A percentile compares a stretch with the other conserved stretches of the same genome.
Evolutionary conservation across 2,113 vertebrate species (phyloP).

Genomic region (Cephalopterus ornatus): DNA sequence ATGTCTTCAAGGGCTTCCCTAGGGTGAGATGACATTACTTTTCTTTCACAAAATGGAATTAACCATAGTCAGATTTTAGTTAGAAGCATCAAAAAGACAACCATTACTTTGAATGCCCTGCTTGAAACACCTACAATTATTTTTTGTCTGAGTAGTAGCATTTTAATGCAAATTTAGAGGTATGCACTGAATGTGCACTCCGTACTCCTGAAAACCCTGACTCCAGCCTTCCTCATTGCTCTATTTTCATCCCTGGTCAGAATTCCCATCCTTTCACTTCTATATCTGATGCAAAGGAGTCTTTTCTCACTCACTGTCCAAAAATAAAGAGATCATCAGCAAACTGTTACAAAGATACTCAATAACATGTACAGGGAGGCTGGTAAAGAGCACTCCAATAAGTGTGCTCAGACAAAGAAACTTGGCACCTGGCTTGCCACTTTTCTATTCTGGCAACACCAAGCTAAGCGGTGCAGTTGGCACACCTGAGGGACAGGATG

Average conservation of each 20-base stretch:
- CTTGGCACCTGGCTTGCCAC: background rate
- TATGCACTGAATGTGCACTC: background rate
- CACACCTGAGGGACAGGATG: background rate
- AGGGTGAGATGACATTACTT: background rate
- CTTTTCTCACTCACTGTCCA: background rate
- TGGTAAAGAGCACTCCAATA: background rate
- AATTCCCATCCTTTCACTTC: background rate
- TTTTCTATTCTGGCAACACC: background rate
- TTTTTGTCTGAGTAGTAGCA: background rate
- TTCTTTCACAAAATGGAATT: background rate
- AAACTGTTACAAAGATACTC: background rate
- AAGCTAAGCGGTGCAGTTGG: no score
- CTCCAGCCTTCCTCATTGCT: background rate
- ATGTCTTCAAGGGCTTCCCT: background rate
- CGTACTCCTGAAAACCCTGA: background rate
- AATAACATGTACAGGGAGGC: rapidly evolving
- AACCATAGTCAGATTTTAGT: background rate
- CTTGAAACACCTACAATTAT: background rate
- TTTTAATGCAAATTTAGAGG: background rate
- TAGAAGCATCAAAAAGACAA: background rate
- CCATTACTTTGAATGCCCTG: background rate
- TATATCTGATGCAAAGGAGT: background rate
- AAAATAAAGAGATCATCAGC: background rate
- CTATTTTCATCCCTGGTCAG: background rate
- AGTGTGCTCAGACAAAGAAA: background rate